Base-by-base conservation (phyloP, 2,888 invertebrate genomes). In the Axea sp. region DNA sequence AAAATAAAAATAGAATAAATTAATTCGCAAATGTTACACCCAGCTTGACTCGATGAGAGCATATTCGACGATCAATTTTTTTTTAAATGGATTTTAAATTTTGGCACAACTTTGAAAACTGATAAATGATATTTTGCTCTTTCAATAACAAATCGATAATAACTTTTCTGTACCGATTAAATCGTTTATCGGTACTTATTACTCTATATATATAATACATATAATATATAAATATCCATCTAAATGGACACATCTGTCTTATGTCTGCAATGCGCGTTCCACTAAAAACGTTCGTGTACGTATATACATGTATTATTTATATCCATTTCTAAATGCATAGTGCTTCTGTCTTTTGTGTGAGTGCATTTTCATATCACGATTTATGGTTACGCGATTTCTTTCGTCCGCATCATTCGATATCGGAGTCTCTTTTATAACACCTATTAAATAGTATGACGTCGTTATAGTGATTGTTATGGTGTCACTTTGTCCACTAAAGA, bases 31-130 rank as follows among this genome's bases (percentile, higher is more conserved):
- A 19, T 15, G 28, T 14, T 28, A 28, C 49, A 7, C 6, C 4
- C 28, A 64, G 45, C 51, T 19, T 35, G 8, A 26, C 41, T 49
- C 35, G 1, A 12, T 7, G 26, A 51, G 57, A 53, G 64, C 69
- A 69, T 26, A 19, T 55, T 77, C 68, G 76, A 79, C 77, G 73
- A 72, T 74, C 68, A 67, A 60, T 57, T 75, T 49, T 19, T 4
- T 19, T 19, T 47, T 19, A 73, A 81, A 81, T 76, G 73, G 77
- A 81, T 78, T 49, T 62, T 76, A 77, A 83, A 85, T 85, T 85
- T 85, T 85, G 85, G 85, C 85, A 85, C 85, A 81, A 82, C 84
- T 81, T 77, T 77, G 78, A 77, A 78, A 81, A 81, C 73, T 73
- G 83, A 83, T 76, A 77, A 81, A 78, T 80, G 74, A 76, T 59